phyloP scores from a whole-genome alignment of 1,140 invertebrate genomes.

The Eurosta solidaginis region DNA sequence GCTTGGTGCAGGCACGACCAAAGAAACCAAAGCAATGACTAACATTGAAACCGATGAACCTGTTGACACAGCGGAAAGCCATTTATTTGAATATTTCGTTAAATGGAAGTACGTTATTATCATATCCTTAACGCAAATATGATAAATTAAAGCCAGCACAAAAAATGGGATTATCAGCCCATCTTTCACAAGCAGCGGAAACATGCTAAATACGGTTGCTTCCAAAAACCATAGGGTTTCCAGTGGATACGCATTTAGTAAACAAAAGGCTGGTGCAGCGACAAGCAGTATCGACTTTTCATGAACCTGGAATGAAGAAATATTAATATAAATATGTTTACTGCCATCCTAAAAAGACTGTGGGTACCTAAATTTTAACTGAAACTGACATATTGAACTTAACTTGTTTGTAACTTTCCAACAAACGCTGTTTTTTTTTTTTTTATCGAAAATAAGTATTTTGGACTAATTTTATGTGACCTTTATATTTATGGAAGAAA shows the following conservation, averaged over 20 bases:
- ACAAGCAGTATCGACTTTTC: slow-evolving; percentile 95
- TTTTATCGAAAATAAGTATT: no score
- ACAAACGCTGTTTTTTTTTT: no score
- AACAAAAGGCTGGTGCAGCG: slow-evolving; percentile 75
- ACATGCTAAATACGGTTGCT: slow-evolving; percentile 86
- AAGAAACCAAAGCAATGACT: slow-evolving; percentile 54
- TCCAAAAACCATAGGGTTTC: slow-evolving; percentile 84
- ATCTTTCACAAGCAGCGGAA: slow-evolving; percentile 88
- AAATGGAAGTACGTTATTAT: background rate
- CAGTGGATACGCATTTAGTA: slow-evolving; percentile 75
- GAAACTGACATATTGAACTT: no score
- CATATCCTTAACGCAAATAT: slow-evolving; percentile 38
- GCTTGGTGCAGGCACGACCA: slow-evolving; percentile 70
- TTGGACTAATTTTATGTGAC: no score
- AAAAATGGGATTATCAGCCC: slow-evolving; percentile 72
- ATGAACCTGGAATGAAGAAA: slow-evolving; percentile 76
- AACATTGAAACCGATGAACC: slow-evolving; percentile 62
- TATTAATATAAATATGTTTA: background rate
- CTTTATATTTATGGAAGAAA: no score
- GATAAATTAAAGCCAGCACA: slow-evolving; percentile 60
- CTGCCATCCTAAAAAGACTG: slow-evolving; percentile 83
- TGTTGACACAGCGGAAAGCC: background rate
- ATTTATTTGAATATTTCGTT: background rate
- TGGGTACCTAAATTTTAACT: no score
- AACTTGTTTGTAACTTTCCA: no score